Evolutionary conservation across 2,888 invertebrate genomes (phyloP).

Genomic region (Ornithoptera alexandrae): DNA sequence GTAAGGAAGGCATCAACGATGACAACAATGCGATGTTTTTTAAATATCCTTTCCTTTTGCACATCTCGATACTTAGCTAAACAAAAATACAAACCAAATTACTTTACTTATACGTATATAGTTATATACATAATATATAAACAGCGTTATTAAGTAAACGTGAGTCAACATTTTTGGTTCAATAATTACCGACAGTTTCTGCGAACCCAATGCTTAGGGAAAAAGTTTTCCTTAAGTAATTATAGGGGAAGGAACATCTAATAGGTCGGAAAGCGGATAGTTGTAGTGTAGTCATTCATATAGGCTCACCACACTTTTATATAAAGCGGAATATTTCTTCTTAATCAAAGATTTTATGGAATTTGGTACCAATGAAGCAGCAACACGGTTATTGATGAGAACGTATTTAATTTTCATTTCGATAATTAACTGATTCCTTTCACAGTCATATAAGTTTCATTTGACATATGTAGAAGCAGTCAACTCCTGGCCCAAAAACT

Average conservation of each 20-base stretch:
- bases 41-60: no score
- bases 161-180: conserved; percentile 2
- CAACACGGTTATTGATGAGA: no score
- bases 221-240: conserved; percentile 6
- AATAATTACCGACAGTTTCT: conserved; percentile 1
- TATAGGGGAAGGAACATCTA: background rate
- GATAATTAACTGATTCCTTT: no score
- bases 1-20: no score
- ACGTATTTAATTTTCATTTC: no score
- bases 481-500: no score
- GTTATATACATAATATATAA: background rate
- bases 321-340: background rate
- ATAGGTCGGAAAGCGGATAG: conserved; percentile 3
- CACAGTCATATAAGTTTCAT: no score
- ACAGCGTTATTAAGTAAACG: background rate
- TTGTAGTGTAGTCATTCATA: background rate
- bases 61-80: no score
- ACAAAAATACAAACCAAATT: background rate
- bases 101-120: background rate
- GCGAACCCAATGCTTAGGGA: background rate
- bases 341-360: background rate
- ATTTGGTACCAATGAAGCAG: no score
- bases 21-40: no score
- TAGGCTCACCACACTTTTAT: background rate
- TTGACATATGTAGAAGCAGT: no score